Base-by-base conservation (phyloP, 2,888 invertebrate species). In the Clistopyga incitator region DNA sequence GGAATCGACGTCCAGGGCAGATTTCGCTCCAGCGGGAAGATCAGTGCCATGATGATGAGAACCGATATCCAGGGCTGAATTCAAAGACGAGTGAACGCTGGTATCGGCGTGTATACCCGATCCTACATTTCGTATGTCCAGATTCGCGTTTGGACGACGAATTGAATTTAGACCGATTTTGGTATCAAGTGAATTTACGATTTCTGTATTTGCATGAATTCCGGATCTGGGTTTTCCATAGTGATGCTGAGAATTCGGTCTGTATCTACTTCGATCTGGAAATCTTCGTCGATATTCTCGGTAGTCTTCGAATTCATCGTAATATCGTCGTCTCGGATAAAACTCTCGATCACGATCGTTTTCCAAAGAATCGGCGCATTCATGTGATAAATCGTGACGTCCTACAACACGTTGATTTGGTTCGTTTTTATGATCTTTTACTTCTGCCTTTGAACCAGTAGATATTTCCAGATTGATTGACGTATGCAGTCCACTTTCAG, bases 391-490 rank as follows among this genome's bases (percentile, higher is more conserved):
- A n/a, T 70, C 78, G 15, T 68, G 45, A 3, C 11, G 13, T 8
- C n/a, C 38, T 2, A 18, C 52, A n/a, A 70, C 10, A 3, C 34
- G 18, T 0, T 45, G 56, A 4, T 15, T 10, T 6, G 68, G 25
- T 2, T 29, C 59, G 8, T 13, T 11, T 13, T 29, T 38, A 45
- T 1, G 56, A 34, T n/a, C 45, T 18, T 29, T 34, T 56, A 15
- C 3, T 6, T 29, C n/a, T 11, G 15, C 38, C 11, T 75, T 52
- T 4, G 18, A 42, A 6, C 11, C 20, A 6, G 56, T 68, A 1
- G 77, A 68, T 68, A 47, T 25, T 18, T 45, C 68, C 1, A 23
- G n/a, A 23, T 77, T 56, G 25, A 15, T 2, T 20, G 38, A 64
- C 34, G 34, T 15, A 18, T 50, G 34, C 20, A 18, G 20, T 6